Evolutionary conservation across 2,888 invertebrate species (phyloP), one percentile per base, ranked within the genome.

Genomic region (Andrena dorsata): DNA sequence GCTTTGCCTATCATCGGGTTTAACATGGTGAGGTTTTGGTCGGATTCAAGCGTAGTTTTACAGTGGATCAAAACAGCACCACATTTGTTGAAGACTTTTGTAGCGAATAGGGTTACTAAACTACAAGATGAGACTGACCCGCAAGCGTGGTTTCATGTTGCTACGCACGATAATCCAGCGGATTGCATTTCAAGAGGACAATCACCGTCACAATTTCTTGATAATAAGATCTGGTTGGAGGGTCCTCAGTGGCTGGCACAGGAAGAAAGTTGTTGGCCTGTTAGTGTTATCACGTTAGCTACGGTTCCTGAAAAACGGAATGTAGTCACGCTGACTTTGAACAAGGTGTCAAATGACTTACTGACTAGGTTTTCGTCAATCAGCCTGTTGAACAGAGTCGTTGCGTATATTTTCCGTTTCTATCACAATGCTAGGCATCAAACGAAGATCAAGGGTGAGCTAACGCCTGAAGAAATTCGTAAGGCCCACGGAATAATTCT

Each of bases 61-160:
- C 64, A 73, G 2, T 73, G 72, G 64, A 56, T 73, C n/a, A 35
- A 23, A 28, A 64, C 72, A 1, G 1, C 72, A 0, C 64, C 72
- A 0, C 64, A 64, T 28, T 6, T 16, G 2, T 16, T 73, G 1
- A 64, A 64, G 20, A 32, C 51, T 0, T 73, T 73, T 23, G 56
- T 73, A 0, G 64, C 72, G 0, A 61, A 64, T 35, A n/a, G 56
- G 7, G 69, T 73, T 1, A 35, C 2, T 2, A 41, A 56, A 35
- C 53, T 41, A n/a, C 73, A 73, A 32, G 2, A 7, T 3, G 3
- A 26, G 5, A 64, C 56, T 0, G 16, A 51, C 2, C 4, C 7
- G 0, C 2, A n/a, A 0, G 1, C 23, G 0, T 61, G 75, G 75
- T 20, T 2, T 13, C 69, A 69, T 23, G 61, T 63, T 10, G 1